Conservation (phyloP, 2,888 invertebrate species). For the Apodemia hepburni region DNA sequence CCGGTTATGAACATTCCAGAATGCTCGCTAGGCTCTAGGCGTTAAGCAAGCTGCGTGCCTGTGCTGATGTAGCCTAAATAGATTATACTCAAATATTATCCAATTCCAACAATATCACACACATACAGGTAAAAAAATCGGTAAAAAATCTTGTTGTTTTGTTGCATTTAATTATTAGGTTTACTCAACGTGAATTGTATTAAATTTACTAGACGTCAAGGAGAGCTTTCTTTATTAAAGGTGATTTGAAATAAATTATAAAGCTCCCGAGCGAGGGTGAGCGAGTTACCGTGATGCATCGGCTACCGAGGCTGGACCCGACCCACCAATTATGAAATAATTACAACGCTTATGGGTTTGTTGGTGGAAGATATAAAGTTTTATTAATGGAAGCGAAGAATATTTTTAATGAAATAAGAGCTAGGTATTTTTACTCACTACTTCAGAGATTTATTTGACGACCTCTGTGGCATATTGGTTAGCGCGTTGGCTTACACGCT, state of each 20-base stretch:
- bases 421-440: too few relatives aligned
- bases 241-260: slow-evolving; percentile 19
- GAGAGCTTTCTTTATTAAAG: slow-evolving; percentile 12
- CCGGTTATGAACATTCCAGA: too few relatives aligned
- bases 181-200: neutral
- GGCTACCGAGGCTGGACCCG: slow-evolving; percentile 52
- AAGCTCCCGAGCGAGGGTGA: slow-evolving; percentile 13
- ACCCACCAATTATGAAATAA: slow-evolving; percentile 73
- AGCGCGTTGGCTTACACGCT: too few relatives aligned
- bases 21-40: too few relatives aligned
- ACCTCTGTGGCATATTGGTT: too few relatives aligned
- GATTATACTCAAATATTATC: too few relatives aligned
- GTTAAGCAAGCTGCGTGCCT: too few relatives aligned
- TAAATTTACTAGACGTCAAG: neutral
- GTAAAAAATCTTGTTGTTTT: too few relatives aligned
- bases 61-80: too few relatives aligned
- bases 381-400: slow-evolving; percentile 6
- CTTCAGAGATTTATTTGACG: too few relatives aligned
- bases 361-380: slow-evolving; percentile 27
- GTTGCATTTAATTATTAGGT: neutral
- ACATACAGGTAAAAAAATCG: too few relatives aligned
- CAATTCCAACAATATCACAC: too few relatives aligned
- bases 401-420: neutral
- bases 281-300: slow-evolving; percentile 56
- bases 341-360: slow-evolving; percentile 54